Conservation (phyloP, 2,797 vertebrate genomes). For the Aotus griseimembra region DNA sequence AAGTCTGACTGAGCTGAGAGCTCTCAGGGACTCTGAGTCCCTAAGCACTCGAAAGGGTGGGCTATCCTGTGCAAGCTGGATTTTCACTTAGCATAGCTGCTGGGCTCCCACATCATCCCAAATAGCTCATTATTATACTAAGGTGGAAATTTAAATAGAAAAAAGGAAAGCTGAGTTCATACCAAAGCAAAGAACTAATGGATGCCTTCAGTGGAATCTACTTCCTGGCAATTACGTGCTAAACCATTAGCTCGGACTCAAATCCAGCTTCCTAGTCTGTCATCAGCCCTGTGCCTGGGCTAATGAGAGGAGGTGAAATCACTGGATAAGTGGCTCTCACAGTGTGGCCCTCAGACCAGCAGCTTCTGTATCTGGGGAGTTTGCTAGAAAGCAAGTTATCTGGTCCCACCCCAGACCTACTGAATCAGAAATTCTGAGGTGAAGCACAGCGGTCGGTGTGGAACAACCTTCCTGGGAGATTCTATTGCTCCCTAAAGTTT, state of each 20-base stretch:
- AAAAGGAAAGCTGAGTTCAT: background rate
- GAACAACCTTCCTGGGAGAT: no score
- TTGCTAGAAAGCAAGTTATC: background rate
- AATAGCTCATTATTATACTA: background rate
- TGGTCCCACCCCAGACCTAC: background rate
- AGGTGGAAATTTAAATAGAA: background rate
- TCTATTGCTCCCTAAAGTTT: background rate
- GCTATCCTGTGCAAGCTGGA: background rate
- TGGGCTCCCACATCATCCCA: background rate
- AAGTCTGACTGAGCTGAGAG: background rate
- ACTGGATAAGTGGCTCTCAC: background rate
- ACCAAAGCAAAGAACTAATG: background rate
- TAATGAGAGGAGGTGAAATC: background rate
- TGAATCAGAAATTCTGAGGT: background rate
- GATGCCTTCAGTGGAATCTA: background rate
- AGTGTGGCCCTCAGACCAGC: background rate
- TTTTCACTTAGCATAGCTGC: background rate
- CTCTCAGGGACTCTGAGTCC: background rate
- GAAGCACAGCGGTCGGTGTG: background rate
- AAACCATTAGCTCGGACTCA: background rate
- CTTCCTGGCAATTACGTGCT: background rate
- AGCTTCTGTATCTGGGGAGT: background rate
- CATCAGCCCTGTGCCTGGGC: accelerated
- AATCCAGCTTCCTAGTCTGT: background rate
- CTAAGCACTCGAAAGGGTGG: background rate